Conservation (phyloP, 2,113 vertebrate genomes). For the Chitala chitala region DNA sequence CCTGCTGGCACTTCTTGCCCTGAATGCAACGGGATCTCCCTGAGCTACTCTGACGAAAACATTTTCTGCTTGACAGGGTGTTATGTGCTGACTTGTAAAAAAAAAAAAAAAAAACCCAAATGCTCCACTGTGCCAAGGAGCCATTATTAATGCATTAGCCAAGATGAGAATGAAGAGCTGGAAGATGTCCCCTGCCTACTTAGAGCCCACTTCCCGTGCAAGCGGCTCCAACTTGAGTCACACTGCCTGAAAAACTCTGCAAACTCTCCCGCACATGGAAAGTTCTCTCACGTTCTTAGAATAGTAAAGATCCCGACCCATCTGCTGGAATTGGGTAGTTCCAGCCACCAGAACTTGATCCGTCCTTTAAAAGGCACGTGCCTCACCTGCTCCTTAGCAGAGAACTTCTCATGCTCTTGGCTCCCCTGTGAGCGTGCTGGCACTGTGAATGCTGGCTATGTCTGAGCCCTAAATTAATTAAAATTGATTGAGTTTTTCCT, state of each 20-base stretch:
- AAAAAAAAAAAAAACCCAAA: slow-evolving; percentile 23
- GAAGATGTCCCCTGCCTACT: slow-evolving; percentile 8
- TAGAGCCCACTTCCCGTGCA: slow-evolving; percentile 19
- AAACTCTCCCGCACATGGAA: background rate
- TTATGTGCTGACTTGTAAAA: slow-evolving; percentile 32
- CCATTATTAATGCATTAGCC: slow-evolving; percentile 38
- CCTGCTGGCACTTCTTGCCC: background rate
- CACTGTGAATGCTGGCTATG: no score
- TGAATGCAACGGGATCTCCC: background rate
- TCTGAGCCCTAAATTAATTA: no score
- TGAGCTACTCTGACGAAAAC: slow-evolving; percentile 18
- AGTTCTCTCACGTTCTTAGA: no score
- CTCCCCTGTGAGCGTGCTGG: no score
- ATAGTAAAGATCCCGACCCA: no score
- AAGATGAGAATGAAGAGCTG: slow-evolving; percentile 11
- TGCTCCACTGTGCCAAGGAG: slow-evolving; percentile 29
- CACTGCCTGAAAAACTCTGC: background rate
- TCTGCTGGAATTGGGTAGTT: no score
- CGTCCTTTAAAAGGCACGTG: no score
- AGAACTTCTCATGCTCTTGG: no score
- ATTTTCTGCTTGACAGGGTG: slow-evolving; percentile 20
- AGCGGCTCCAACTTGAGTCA: slow-evolving; percentile 16
- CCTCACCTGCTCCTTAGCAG: no score
- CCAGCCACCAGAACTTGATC: no score
- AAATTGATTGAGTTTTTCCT: no score